Evolutionary conservation across 2,113 vertebrate genomes (phyloP).

Genomic region (Oostethus manadensis): DNA sequence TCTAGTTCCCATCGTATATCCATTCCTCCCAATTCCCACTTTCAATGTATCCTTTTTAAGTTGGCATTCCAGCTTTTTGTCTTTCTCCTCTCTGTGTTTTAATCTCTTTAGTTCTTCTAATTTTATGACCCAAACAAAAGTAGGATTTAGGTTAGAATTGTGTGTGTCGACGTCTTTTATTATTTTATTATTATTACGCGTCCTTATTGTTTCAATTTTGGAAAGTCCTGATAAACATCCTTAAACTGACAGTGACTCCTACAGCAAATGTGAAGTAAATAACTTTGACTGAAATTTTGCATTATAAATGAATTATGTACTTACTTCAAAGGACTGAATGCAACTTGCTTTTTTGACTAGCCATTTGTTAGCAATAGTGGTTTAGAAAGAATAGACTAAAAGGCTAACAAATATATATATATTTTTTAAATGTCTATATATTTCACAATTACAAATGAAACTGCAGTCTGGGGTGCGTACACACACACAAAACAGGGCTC

Average conservation of each 20-base stretch:
- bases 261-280: background rate
- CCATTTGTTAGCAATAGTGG: no score
- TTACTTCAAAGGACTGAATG: no score
- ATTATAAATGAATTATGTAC: no score
- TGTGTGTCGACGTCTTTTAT: background rate
- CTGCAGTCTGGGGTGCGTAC: no score
- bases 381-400: no score
- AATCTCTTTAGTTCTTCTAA: slow-evolving; percentile 54
- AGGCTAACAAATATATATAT: no score
- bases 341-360: no score
- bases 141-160: slow-evolving; percentile 46
- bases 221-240: slow-evolving; percentile 43
- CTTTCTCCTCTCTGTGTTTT: slow-evolving; percentile 33
- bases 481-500: no score
- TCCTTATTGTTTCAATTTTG: slow-evolving; percentile 26
- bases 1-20: slow-evolving; percentile 36
- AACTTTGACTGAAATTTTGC: background rate
- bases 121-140: slow-evolving; percentile 59
- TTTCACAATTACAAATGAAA: no score
- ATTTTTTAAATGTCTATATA: no score
- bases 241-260: slow-evolving; percentile 11
- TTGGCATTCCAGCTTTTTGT: slow-evolving; percentile 45
- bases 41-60: slow-evolving; percentile 57
- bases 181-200: slow-evolving; percentile 25
- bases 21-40: slow-evolving; percentile 52